These are phyloP conservation scores for Galago senegalensis DNA, from an alignment of 2,797 vertebrate species.

Conservation along the genomic window DNA sequence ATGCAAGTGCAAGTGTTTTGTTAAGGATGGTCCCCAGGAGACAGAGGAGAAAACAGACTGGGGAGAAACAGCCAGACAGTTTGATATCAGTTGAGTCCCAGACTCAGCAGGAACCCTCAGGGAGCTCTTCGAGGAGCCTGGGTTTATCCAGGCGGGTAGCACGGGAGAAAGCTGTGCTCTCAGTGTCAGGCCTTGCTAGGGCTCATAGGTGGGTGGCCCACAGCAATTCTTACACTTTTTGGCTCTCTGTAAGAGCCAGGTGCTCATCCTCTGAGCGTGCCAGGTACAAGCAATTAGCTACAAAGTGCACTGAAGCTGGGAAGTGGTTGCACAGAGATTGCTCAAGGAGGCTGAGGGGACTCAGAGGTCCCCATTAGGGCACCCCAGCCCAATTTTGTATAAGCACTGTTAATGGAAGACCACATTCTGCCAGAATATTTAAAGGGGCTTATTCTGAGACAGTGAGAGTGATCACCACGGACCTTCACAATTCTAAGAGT, in stretches of 20 bases:
- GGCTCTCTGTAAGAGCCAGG: rapidly evolving
- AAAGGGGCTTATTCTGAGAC: too few species aligned
- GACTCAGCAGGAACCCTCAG: background rate
- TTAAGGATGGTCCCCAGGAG: background rate
- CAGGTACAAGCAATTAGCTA: background rate
- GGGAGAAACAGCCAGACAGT: background rate
- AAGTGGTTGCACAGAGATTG: background rate
- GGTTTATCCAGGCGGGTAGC: background rate
- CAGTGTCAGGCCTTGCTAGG: background rate
- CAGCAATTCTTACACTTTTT: rapidly evolving
- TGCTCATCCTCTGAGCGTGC: too few species aligned
- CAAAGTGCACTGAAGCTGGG: background rate
- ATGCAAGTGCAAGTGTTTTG: constrained; percentile 10
- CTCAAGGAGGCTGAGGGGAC: rapidly evolving
- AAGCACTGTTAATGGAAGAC: background rate
- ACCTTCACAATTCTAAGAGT: too few species aligned
- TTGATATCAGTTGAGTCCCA: background rate
- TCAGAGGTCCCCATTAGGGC: rapidly evolving
- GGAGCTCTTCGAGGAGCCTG: rapidly evolving
- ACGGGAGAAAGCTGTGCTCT: background rate
- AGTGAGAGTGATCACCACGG: too few species aligned
- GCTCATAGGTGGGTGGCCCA: too few species aligned
- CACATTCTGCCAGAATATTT: background rate
- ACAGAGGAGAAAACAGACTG: background rate
- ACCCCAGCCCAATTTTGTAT: rapidly evolving